Evolutionary conservation across 37 sponge, comb jelly and placozoan genomes (phyloP).

Genomic region (Chondrosia reniformis): DNA sequence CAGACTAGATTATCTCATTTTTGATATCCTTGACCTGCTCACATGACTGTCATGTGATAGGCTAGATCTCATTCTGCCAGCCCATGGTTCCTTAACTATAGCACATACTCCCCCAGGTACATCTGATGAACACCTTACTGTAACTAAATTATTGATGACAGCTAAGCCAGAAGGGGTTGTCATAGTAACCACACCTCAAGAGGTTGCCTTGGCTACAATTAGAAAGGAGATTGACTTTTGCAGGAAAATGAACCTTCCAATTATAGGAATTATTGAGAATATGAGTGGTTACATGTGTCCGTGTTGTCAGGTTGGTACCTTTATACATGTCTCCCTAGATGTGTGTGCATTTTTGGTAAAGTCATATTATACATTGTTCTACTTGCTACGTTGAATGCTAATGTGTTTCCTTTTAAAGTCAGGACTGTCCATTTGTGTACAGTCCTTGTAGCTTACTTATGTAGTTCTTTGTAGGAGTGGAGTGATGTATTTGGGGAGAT

Average conservation of each 20-base stretch:
- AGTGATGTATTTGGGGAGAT: constrained; percentile 19
- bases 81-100: constrained; percentile 14
- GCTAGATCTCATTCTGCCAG: no score
- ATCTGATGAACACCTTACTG: constrained; percentile 89
- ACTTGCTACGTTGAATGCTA: background rate
- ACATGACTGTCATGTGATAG: no score
- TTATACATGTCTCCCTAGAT: no score
- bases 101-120: constrained; percentile 89
- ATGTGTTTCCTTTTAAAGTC: background rate
- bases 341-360: background rate
- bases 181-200: constrained; percentile 88
- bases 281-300: constrained; percentile 82
- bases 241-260: constrained; percentile 66
- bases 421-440: background rate
- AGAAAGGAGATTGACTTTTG: constrained; percentile 87
- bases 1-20: constrained; percentile 81
- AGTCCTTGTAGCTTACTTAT: background rate
- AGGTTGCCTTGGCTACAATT: constrained; percentile 79
- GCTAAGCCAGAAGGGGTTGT: constrained; percentile 78
- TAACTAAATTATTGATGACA: constrained; percentile 67
- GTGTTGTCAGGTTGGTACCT: constrained; percentile 73
- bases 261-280: constrained; percentile 82
- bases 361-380: background rate
- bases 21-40: constrained; percentile 78
- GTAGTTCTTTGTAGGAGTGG: background rate